A percentile compares a stretch with the other conserved stretches of the same genome.
Conservation (phyloP, 1,140 invertebrate species). For the Drosophila micromelanica region DNA sequence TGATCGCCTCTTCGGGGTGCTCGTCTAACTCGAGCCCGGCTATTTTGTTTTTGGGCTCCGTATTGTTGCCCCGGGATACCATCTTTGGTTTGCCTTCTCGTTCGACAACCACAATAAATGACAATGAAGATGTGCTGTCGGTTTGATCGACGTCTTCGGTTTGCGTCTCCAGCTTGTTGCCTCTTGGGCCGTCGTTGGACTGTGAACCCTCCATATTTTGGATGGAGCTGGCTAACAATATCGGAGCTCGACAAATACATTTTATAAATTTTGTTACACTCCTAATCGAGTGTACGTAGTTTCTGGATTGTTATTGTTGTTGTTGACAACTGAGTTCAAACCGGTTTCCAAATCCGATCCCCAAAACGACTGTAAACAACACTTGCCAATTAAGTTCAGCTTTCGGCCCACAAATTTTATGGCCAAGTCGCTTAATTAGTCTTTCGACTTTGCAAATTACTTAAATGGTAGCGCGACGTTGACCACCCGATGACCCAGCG, state of each 20-base stretch:
- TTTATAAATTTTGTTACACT: slow-evolving; percentile 64
- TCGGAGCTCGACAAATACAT: slow-evolving; percentile 43
- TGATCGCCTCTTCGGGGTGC: background rate
- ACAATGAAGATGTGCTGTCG: no score
- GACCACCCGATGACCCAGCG: slow-evolving; percentile 1
- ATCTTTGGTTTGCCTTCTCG: background rate
- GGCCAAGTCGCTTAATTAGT: slow-evolving; percentile 23
- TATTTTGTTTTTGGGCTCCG: background rate
- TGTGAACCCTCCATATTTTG: slow-evolving; percentile 45
- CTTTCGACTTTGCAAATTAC: slow-evolving; percentile 17
- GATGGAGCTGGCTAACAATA: slow-evolving; percentile 29
- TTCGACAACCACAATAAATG: no score
- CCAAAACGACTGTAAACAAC: slow-evolving; percentile 15
- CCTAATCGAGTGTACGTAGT: slow-evolving; percentile 26
- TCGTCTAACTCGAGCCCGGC: background rate
- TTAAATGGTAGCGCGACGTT: slow-evolving; percentile 17
- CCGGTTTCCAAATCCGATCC: slow-evolving; percentile 39
- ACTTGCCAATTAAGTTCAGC: slow-evolving; percentile 33
- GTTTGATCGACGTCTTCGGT: background rate
- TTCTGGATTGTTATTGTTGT: slow-evolving; percentile 19
- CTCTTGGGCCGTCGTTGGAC: slow-evolving; percentile 6
- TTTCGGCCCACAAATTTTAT: slow-evolving; percentile 16
- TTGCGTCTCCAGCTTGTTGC: background rate
- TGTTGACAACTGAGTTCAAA: slow-evolving; percentile 42
- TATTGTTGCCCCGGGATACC: slow-evolving; percentile 13